Percentiles rank a stretch among this genome's conserved stretches.
Conservation (phyloP, 1,140 invertebrate genomes). For the Odontomachus brunneus region DNA sequence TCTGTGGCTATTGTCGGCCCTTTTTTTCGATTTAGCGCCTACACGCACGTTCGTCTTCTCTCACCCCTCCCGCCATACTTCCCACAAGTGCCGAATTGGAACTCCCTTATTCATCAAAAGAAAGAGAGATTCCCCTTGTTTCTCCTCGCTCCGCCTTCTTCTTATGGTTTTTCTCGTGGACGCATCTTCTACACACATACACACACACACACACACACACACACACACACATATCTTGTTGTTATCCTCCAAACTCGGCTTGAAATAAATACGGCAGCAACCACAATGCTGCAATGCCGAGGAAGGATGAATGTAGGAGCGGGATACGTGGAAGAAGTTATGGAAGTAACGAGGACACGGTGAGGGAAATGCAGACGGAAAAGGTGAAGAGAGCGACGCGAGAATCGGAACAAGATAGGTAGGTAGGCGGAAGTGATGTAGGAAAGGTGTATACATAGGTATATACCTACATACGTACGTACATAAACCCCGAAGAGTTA, state of each 20-base stretch:
- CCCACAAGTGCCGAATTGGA: slow-evolving; percentile 25
- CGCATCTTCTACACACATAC: slow-evolving; percentile 40
- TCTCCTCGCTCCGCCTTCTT: slow-evolving; percentile 4
- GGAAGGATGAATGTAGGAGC: neutral
- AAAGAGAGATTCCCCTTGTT: slow-evolving; percentile 43
- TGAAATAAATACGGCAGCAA: slow-evolving; percentile 67
- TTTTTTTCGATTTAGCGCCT: slow-evolving; percentile 68
- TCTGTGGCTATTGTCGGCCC: slow-evolving; percentile 20
- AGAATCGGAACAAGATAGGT: slow-evolving; percentile 23
- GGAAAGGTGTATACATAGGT: slow-evolving; percentile 52
- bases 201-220: too few species aligned
- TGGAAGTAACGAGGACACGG: neutral
- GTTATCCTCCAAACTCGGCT: slow-evolving; percentile 35
- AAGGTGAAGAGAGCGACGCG: neutral
- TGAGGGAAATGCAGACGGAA: neutral
- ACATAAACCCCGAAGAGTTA: slow-evolving; percentile 60
- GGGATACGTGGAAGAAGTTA: slow-evolving; percentile 32
- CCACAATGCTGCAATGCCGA: neutral
- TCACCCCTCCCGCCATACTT: too few species aligned
- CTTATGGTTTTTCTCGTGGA: slow-evolving; percentile 61
- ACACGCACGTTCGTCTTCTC: slow-evolving; percentile 3
- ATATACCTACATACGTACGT: slow-evolving; percentile 21
- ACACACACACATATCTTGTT: too few species aligned
- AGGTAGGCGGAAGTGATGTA: slow-evolving; percentile 34
- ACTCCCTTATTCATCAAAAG: slow-evolving; percentile 68